phyloP scores from a whole-genome alignment of 1,140 invertebrate species.

The Tenebrio molitor region DNA sequence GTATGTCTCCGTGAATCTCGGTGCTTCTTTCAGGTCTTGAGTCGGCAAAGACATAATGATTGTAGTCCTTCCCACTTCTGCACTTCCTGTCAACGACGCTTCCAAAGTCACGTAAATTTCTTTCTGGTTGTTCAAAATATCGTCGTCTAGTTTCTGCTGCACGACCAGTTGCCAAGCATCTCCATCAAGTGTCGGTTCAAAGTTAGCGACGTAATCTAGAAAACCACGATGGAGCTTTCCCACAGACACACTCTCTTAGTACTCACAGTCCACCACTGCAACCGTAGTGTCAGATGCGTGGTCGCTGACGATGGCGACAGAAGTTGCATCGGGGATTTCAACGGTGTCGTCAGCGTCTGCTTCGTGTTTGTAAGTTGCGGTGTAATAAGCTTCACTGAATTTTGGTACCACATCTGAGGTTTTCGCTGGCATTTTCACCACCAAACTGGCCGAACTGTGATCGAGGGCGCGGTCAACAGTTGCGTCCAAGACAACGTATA shows the following conservation, averaged over 20 bases:
- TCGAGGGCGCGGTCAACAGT: background rate
- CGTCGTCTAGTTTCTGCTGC: background rate
- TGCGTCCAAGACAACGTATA: background rate
- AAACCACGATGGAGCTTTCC: background rate
- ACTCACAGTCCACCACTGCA: background rate
- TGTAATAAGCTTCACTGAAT: conserved; percentile 41
- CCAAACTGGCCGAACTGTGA: background rate
- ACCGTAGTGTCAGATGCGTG: background rate
- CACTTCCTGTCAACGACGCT: conserved; percentile 7
- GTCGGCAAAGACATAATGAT: conserved; percentile 34
- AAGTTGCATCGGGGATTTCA: background rate
- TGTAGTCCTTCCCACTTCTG: background rate
- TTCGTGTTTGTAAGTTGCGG: conserved; percentile 24
- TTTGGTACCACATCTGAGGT: conserved; percentile 11
- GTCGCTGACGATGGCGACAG: background rate
- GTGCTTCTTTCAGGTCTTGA: background rate
- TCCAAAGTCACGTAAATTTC: conserved; percentile 42
- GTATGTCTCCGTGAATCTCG: background rate
- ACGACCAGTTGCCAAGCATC: background rate
- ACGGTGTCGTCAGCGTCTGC: conserved; percentile 2
- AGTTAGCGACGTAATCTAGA: background rate
- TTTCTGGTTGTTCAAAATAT: background rate
- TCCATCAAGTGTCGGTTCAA: background rate
- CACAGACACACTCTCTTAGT: too few relatives aligned
- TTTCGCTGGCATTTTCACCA: conserved; percentile 28